Percentiles rank a stretch among this genome's conserved stretches.
phyloP scores from a whole-genome alignment of 1,140 invertebrate genomes.

The Eriocheir sinensis region DNA sequence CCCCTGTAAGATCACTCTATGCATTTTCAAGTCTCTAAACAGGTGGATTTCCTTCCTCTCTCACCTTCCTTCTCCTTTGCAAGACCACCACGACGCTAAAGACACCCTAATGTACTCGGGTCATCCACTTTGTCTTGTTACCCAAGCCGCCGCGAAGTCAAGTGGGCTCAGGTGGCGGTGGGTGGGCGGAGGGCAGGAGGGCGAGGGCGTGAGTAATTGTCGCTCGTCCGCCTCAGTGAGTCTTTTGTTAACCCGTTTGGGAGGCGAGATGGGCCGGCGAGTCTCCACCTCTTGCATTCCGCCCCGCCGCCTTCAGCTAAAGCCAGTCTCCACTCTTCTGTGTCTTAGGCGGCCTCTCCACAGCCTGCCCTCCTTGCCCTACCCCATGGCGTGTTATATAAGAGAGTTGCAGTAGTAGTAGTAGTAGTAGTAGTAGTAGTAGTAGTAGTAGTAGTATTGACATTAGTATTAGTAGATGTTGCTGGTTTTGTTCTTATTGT shows the following conservation, averaged over 20 bases:
- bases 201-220: neutral
- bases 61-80: too few species aligned
- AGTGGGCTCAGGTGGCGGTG: neutral
- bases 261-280: neutral
- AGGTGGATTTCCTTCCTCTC: too few species aligned
- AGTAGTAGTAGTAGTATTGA: too few species aligned
- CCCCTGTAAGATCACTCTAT: too few species aligned
- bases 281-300: neutral
- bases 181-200: neutral
- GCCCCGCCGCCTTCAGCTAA: neutral
- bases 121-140: neutral
- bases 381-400: neutral
- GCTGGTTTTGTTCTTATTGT: too few species aligned
- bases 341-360: too few species aligned
- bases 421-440: too few species aligned
- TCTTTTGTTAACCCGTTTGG: neutral
- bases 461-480: too few species aligned
- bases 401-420: neutral
- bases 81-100: too few species aligned
- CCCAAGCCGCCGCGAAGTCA: neutral
- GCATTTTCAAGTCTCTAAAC: too few species aligned
- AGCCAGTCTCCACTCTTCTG: neutral
- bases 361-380: neutral
- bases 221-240: neutral
- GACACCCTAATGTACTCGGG: too few species aligned